phyloP scores from a whole-genome alignment of 2,113 vertebrate genomes.

The Oreochromis tanganicae region DNA sequence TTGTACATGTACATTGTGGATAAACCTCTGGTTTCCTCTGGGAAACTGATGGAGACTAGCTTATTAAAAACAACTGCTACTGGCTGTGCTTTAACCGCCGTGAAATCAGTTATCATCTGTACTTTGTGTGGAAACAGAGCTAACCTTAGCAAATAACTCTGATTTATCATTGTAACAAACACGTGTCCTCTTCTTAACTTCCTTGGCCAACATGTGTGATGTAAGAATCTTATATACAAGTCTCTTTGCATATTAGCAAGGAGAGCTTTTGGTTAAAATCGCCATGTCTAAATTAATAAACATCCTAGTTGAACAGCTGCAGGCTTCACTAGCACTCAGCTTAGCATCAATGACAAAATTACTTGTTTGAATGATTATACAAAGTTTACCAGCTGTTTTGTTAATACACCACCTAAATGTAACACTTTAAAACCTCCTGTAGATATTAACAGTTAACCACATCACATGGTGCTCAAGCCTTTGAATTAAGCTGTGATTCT shows the following conservation, averaged over 20 bases:
- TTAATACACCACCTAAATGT: neutral
- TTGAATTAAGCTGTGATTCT: neutral
- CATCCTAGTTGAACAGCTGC: neutral
- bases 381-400: neutral
- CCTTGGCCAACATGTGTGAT: neutral
- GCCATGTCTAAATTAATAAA: neutral
- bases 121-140: neutral
- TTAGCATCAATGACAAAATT: neutral
- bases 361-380: neutral
- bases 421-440: neutral
- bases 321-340: neutral
- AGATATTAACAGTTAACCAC: neutral
- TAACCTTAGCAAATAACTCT: neutral
- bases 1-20: neutral
- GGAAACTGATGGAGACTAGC: neutral
- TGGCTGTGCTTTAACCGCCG: neutral
- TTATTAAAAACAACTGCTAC: neutral
- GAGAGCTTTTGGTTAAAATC: neutral
- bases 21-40: neutral
- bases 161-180: neutral
- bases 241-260: neutral
- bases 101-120: neutral
- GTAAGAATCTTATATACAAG: neutral
- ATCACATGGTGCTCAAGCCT: neutral
- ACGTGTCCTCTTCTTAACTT: neutral